Conservation (phyloP, 2,888 invertebrate genomes). For the Thumatha senex region DNA sequence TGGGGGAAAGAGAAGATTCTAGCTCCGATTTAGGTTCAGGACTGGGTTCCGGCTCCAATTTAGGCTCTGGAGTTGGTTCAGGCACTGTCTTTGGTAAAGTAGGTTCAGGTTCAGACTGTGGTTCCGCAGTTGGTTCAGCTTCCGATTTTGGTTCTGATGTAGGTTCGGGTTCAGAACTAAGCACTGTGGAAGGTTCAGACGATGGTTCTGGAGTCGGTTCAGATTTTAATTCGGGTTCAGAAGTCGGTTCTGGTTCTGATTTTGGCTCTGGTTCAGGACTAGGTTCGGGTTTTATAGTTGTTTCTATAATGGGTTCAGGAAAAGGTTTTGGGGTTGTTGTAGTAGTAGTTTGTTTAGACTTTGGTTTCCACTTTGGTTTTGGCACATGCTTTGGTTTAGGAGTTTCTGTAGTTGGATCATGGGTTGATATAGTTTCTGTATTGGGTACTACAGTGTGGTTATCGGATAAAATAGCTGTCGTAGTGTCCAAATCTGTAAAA, state of each 20-base stretch:
- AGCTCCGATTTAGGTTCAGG: slow-evolving; percentile 65
- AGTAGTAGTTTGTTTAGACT: slow-evolving; percentile 52
- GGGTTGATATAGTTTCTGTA: slow-evolving; percentile 36
- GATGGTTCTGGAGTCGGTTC: slow-evolving; percentile 36
- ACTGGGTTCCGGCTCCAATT: slow-evolving; percentile 66
- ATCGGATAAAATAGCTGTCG: slow-evolving; percentile 57
- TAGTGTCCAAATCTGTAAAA: slow-evolving; percentile 76
- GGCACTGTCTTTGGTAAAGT: slow-evolving; percentile 28
- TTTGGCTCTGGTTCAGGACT: slow-evolving; percentile 47
- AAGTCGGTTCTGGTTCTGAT: slow-evolving; percentile 41
- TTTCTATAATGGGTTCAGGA: slow-evolving; percentile 50
- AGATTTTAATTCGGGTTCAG: slow-evolving; percentile 28
- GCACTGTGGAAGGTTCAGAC: slow-evolving; percentile 43
- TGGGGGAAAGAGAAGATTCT: slow-evolving; percentile 36
- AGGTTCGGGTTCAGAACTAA: slow-evolving; percentile 27
- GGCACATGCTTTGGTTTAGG: slow-evolving; percentile 32
- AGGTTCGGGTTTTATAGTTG: slow-evolving; percentile 36
- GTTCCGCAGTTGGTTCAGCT: slow-evolving; percentile 30
- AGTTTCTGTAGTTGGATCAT: slow-evolving; percentile 13
- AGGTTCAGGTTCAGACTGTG: slow-evolving; percentile 29
- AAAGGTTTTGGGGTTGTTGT: slow-evolving; percentile 63
- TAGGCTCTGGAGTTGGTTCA: slow-evolving; percentile 73
- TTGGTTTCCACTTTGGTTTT: slow-evolving; percentile 55
- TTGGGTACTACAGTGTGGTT: slow-evolving; percentile 39
- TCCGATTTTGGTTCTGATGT: slow-evolving; percentile 53